Evolutionary conservation across 2,797 vertebrate species (phyloP).

Genomic region (Carduelis carduelis): DNA sequence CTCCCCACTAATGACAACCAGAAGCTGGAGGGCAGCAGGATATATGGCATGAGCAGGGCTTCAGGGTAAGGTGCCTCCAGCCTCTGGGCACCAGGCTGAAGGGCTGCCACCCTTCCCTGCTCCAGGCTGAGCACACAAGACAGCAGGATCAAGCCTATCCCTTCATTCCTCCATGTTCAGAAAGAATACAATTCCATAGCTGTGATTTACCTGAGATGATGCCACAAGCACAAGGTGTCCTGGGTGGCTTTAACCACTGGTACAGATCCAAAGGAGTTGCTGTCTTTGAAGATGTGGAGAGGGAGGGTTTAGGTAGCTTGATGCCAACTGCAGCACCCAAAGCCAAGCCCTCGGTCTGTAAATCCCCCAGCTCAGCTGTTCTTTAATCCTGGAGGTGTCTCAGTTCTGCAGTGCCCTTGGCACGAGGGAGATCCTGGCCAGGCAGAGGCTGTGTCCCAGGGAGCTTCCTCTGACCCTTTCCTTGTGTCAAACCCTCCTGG

Average conservation of each 20-base stretch:
- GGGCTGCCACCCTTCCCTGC: background rate
- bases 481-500: background rate
- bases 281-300: rapidly evolving
- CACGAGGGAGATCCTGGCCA: background rate
- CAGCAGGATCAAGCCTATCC: background rate
- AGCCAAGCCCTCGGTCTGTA: background rate
- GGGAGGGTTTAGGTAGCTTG: background rate
- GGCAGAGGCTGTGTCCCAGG: background rate
- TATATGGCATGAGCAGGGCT: background rate
- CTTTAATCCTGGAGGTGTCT: background rate
- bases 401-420: background rate
- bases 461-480: background rate
- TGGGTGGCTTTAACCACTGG: background rate
- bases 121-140: background rate
- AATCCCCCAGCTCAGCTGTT: background rate
- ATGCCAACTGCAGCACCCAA: background rate
- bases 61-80: background rate
- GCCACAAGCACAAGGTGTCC: background rate
- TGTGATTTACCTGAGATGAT: background rate
- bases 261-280: background rate
- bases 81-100: background rate
- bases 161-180: background rate
- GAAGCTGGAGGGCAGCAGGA: background rate
- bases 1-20: rapidly evolving
- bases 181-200: background rate